Percentiles rank a stretch among this genome's conserved stretches.
Evolutionary conservation across 2,113 vertebrate species (phyloP).

Genomic region (Burhinus bistriatus): DNA sequence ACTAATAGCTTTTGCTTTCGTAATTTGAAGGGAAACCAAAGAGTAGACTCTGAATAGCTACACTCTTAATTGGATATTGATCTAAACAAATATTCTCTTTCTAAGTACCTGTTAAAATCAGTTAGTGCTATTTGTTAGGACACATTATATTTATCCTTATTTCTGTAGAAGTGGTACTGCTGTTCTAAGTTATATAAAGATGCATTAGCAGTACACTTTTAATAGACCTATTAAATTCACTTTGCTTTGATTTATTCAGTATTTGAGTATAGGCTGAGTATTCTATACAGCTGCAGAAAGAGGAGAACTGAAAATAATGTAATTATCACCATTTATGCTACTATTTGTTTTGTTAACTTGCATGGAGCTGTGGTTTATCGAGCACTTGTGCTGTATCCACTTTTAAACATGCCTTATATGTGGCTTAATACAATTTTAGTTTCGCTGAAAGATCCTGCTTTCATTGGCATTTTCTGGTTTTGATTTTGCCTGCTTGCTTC

Average conservation of each 20-base stretch:
- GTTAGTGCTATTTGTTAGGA: constrained; percentile 52
- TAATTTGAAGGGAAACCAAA: constrained; percentile 62
- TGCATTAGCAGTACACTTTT: constrained; percentile 29
- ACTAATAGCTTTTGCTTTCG: constrained; percentile 58
- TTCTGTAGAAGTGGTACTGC: constrained; percentile 17
- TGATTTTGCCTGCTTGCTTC: neutral
- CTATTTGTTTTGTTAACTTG: neutral
- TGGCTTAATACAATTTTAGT: neutral
- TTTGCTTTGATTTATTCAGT: constrained; percentile 40
- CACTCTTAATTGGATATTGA: constrained; percentile 72
- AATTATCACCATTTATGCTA: neutral
- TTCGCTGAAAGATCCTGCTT: neutral
- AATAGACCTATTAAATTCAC: constrained; percentile 59
- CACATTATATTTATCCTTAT: constrained; percentile 53
- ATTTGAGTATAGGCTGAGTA: neutral
- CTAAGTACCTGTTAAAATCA: constrained; percentile 54
- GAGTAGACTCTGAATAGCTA: constrained; percentile 33
- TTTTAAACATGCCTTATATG: neutral
- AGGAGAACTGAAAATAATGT: neutral
- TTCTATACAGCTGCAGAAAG: neutral
- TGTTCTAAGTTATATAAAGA: constrained; percentile 15
- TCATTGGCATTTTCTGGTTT: neutral
- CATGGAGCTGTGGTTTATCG: neutral
- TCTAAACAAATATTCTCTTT: constrained; percentile 66
- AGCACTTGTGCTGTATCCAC: neutral